phyloP scores from a whole-genome alignment of 2,797 vertebrate genomes.

The Tadarida brasiliensis region DNA sequence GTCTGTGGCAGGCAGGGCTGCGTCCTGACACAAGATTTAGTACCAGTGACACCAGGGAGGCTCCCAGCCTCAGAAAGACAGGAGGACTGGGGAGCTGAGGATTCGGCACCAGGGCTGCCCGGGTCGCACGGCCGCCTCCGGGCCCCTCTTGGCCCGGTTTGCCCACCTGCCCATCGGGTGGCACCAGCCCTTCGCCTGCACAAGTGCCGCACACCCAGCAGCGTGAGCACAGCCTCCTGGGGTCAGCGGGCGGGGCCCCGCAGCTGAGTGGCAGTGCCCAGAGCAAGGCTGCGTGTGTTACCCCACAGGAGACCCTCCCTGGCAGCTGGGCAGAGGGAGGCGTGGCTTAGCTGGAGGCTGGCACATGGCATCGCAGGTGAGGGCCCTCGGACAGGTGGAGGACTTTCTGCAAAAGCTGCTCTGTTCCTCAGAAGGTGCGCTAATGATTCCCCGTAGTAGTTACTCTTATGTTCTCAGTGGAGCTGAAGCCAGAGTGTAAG shows the following conservation, averaged over 20 bases:
- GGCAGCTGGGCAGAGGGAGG: too few species aligned
- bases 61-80: not conserved
- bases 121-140: fast-evolving
- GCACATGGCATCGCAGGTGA: not conserved
- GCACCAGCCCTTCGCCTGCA: not conserved
- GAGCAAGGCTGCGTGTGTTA: too few species aligned
- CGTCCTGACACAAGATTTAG: not conserved
- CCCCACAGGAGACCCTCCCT: not conserved
- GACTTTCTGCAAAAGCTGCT: not conserved
- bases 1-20: not conserved
- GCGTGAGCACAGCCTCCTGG: not conserved
- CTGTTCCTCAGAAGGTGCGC: too few species aligned
- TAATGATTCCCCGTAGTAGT: not conserved
- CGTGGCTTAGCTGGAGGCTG: too few species aligned
- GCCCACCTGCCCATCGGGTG: fast-evolving
- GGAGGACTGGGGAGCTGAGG: not conserved
- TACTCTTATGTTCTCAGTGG: not conserved
- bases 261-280: not conserved
- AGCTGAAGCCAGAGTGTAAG: not conserved
- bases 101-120: not conserved
- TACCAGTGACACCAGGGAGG: not conserved
- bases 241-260: too few species aligned
- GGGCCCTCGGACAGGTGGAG: not conserved
- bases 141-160: not conserved
- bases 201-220: fast-evolving